Conservation (phyloP, 2,113 vertebrate species). For the Callorhinus ursinus region DNA sequence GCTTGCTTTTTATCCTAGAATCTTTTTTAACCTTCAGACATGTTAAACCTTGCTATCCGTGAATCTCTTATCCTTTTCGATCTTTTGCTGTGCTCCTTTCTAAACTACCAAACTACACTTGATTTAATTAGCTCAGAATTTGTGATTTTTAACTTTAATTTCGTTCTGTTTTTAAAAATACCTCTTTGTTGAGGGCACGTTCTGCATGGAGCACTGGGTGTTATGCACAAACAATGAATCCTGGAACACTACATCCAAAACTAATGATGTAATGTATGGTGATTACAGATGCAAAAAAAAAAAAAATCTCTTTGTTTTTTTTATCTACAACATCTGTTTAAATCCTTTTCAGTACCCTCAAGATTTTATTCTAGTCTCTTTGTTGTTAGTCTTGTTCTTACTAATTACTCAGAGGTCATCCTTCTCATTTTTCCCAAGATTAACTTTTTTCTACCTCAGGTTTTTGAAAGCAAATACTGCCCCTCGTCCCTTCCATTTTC, state of each 20-base stretch:
- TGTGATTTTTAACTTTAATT: slow-evolving; percentile 10
- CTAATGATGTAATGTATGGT: no score
- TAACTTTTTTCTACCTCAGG: not conserved
- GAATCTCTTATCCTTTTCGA: not conserved
- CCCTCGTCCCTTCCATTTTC: not conserved
- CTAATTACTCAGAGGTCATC: slow-evolving; percentile 26
- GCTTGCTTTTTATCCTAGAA: slow-evolving; percentile 25
- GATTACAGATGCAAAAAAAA: no score
- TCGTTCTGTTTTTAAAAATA: slow-evolving; percentile 28
- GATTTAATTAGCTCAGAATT: slow-evolving; percentile 21
- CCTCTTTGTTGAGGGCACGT: not conserved
- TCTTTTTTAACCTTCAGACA: not conserved
- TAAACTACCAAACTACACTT: not conserved
- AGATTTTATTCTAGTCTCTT: slow-evolving; percentile 11
- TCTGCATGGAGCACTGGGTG: no score
- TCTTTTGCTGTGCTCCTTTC: not conserved
- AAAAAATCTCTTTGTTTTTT: not conserved
- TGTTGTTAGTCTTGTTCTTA: slow-evolving; percentile 1
- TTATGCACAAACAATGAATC: no score
- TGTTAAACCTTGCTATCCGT: not conserved
- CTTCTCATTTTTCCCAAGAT: slow-evolving; percentile 33
- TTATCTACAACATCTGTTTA: not conserved
- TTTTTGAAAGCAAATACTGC: not conserved
- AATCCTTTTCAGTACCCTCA: not conserved
- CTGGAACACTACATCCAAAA: no score